These are phyloP conservation scores for Thymelicus acteon DNA, from an alignment of 2,888 invertebrate species.

Conservation along the genomic window DNA sequence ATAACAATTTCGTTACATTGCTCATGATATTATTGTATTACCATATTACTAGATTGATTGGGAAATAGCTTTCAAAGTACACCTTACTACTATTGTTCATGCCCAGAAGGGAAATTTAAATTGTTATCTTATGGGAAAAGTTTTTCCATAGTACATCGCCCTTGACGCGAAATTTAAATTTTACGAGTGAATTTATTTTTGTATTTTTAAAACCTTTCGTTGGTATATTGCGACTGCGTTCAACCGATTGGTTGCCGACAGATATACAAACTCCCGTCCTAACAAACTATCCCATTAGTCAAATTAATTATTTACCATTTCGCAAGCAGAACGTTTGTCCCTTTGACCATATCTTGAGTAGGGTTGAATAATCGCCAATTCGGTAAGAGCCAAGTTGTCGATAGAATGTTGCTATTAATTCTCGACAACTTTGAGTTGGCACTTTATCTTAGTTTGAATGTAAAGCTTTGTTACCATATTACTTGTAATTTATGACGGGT, in stretches of 20 bases:
- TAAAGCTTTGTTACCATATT: not conserved
- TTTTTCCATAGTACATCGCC: no score
- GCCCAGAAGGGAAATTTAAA: no score
- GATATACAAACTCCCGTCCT: slow-evolving; percentile 33
- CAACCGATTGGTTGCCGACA: not conserved
- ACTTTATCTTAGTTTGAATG: slow-evolving; percentile 26
- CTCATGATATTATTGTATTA: no score
- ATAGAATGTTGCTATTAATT: slow-evolving; percentile 46
- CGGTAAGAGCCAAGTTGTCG: slow-evolving; percentile 70
- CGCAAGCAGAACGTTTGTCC: slow-evolving; percentile 66
- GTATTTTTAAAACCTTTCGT: not conserved
- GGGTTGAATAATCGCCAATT: slow-evolving; percentile 62
- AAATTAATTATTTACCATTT: slow-evolving; percentile 82
- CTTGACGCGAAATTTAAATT: no score
- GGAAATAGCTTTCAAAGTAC: no score
- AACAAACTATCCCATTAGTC: slow-evolving; percentile 79
- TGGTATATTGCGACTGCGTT: not conserved
- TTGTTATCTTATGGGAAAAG: no score
- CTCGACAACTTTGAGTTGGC: slow-evolving; percentile 22
- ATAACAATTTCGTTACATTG: no score
- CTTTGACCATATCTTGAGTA: slow-evolving; percentile 69
- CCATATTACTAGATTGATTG: no score
- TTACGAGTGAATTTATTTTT: not conserved
- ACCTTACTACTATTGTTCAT: no score
- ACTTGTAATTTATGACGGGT: slow-evolving; percentile 34